phyloP scores from a whole-genome alignment of 2,797 vertebrate species.

The Hemitrygon akajei region DNA sequence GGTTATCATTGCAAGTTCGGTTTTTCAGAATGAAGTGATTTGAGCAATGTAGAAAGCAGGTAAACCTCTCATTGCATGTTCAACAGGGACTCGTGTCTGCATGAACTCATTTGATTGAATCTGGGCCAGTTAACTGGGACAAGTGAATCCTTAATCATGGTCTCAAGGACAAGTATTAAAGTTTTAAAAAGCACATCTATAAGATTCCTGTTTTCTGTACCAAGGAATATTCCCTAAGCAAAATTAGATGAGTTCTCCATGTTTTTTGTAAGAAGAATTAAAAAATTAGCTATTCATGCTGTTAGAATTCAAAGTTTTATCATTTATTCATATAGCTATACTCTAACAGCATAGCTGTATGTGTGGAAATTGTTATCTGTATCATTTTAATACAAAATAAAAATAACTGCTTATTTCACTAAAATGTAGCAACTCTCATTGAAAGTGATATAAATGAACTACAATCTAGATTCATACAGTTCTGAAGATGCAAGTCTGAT shows the following conservation, averaged over 20 bases:
- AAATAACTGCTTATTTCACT: background rate
- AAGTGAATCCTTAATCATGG: background rate
- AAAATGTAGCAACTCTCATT: background rate
- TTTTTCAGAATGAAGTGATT: background rate
- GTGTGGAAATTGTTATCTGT: background rate
- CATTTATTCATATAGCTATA: background rate
- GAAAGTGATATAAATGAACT: background rate
- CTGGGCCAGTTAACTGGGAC: slow-evolving; percentile 33
- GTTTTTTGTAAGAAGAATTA: background rate
- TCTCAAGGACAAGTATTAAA: background rate
- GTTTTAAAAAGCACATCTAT: background rate
- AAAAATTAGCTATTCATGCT: background rate
- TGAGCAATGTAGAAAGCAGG: background rate
- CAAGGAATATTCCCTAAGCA: background rate
- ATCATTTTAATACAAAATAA: too few relatives aligned
- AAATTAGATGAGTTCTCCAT: background rate
- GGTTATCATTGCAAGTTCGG: background rate
- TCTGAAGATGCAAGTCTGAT: background rate
- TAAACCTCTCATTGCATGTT: background rate
- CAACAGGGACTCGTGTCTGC: background rate
- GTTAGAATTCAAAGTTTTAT: background rate
- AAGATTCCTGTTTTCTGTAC: background rate
- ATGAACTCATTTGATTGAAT: slow-evolving; percentile 27
- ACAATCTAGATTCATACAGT: background rate
- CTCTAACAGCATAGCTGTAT: background rate